phyloP scores from a whole-genome alignment of 1,140 invertebrate genomes.

The Pseudomyrmex concolor region DNA sequence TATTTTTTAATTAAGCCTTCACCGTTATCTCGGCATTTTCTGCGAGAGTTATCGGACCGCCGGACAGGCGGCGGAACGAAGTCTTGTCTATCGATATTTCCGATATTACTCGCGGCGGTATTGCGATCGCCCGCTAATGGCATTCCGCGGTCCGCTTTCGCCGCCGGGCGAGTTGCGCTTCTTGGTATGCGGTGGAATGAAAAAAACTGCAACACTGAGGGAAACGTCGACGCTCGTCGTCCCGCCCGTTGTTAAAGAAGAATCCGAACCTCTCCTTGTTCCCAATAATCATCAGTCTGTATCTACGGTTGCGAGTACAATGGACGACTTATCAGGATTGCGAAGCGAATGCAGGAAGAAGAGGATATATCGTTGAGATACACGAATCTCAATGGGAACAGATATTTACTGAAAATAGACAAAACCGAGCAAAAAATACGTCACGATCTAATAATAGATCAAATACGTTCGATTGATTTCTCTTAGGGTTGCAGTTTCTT shows the following conservation, averaged over 20 bases:
- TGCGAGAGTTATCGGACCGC: slow-evolving; percentile 63
- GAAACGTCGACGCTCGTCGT: neutral
- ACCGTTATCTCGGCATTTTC: slow-evolving; percentile 51
- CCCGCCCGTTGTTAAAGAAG: neutral
- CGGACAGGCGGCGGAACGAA: slow-evolving; percentile 39
- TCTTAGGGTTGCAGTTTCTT: too few relatives aligned
- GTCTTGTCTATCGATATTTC: slow-evolving; percentile 69
- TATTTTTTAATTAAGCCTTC: slow-evolving; percentile 74
- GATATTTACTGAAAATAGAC: neutral
- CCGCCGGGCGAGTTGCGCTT: slow-evolving; percentile 44
- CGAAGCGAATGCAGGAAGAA: too few relatives aligned
- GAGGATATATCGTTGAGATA: too few relatives aligned
- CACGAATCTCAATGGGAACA: too few relatives aligned
- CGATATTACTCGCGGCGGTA: slow-evolving; percentile 58
- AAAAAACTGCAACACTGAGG: slow-evolving; percentile 37
- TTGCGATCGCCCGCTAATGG: slow-evolving; percentile 56
- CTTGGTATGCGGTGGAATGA: slow-evolving; percentile 37
- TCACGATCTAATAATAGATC: neutral
- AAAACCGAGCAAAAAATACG: too few relatives aligned
- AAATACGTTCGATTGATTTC: too few relatives aligned
- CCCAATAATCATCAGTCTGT: too few relatives aligned
- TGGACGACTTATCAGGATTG: neutral
- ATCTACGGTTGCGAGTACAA: too few relatives aligned
- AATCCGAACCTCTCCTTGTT: neutral
- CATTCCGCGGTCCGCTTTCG: slow-evolving; percentile 55